Conservation (phyloP, 2,888 invertebrate genomes). For the Brachynemurus nebulosus region DNA sequence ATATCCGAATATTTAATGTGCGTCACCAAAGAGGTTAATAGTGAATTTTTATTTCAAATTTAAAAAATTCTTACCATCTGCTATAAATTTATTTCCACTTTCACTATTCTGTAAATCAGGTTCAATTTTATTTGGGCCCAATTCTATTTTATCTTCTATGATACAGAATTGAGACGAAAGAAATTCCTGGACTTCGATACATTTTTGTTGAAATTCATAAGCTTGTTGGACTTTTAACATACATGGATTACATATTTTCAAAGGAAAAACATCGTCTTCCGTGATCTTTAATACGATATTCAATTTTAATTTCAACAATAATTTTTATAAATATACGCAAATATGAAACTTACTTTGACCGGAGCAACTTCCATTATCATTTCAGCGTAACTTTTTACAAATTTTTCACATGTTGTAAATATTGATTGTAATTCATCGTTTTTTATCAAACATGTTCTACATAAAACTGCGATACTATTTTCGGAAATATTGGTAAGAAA, state of each 20-base stretch:
- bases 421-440: not conserved
- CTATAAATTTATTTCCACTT: no score
- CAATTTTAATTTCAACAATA: not conserved
- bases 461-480: not conserved
- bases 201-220: not conserved
- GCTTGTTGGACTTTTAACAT: not conserved
- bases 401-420: not conserved
- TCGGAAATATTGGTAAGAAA: not conserved
- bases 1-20: no score
- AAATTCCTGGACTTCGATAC: not conserved
- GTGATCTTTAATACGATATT: not conserved
- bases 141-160: not conserved
- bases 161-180: not conserved
- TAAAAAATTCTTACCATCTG: no score
- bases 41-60: no score
- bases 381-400: not conserved
- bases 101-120: no score
- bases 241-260: not conserved
- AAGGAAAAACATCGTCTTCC: not conserved
- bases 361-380: constrained; percentile 1
- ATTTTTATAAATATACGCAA: not conserved
- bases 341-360: not conserved
- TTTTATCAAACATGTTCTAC: not conserved
- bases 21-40: no score
- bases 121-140: no score